Percentiles rank a stretch among this genome's conserved stretches.
Conservation (phyloP, 2,113 vertebrate species). For the human (Homo sapiens) region GRCh38 chr1:16110001-16110500, state of each 20-base stretch:
- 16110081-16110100: not conserved
- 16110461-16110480: not conserved
- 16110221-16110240: not conserved
- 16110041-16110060: rapidly evolving
- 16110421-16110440: not conserved
- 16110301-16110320: not conserved
- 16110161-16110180: not conserved
- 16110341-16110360: not conserved
- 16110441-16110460: not conserved
- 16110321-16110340: not conserved
- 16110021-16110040: not conserved
- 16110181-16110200: not conserved
- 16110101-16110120: not conserved
- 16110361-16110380: not conserved
- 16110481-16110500: not conserved
- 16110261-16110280: not conserved
- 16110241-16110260: not conserved
- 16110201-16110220: not conserved
- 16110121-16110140: not conserved
- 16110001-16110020: not conserved
- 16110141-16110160: not conserved
- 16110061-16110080: rapidly evolving
- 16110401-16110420: not conserved
- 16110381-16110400: not conserved
- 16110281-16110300: not conserved